Conservation (phyloP, 1,140 invertebrate genomes). For the Nylanderia fulva region DNA sequence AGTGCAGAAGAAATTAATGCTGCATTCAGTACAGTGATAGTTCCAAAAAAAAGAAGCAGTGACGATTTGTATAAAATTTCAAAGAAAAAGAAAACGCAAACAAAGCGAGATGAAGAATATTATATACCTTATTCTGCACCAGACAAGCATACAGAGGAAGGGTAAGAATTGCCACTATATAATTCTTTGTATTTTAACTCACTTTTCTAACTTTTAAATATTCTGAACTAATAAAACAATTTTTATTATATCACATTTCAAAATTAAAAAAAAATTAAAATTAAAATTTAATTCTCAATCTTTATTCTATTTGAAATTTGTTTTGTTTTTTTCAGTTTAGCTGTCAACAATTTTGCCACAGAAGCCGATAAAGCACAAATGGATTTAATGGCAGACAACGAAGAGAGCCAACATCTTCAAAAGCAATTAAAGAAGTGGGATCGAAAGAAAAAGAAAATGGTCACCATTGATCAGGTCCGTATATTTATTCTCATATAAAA, state of each 20-base stretch:
- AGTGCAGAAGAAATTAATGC: conserved; percentile 81
- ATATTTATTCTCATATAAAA: not conserved
- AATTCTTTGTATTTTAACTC: not conserved
- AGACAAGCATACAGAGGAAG: conserved; percentile 95
- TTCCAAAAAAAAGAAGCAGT: conserved; percentile 87
- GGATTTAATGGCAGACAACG: conserved; percentile 93
- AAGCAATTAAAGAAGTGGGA: conserved; percentile 92
- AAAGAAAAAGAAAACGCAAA: conserved; percentile 87
- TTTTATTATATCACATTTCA: not conserved
- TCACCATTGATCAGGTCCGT: conserved; percentile 89
- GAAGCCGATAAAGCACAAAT: conserved; percentile 91
- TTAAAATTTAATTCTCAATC: not conserved
- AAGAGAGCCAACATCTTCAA: conserved; percentile 87
- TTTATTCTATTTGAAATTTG: not conserved
- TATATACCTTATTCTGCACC: conserved; percentile 95
- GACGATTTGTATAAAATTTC: conserved; percentile 86
- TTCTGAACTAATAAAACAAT: not conserved
- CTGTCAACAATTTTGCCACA: conserved; percentile 91
- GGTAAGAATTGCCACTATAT: conserved; percentile 86
- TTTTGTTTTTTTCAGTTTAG: conserved; percentile 86
- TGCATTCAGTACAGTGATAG: conserved; percentile 86
- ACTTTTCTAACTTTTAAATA: not conserved
- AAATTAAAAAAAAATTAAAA: not conserved
- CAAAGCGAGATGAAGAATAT: conserved; percentile 90
- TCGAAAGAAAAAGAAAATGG: conserved; percentile 96